Conservation (phyloP, 2,113 vertebrate genomes). For the Heterotilapia buettikoferi region DNA sequence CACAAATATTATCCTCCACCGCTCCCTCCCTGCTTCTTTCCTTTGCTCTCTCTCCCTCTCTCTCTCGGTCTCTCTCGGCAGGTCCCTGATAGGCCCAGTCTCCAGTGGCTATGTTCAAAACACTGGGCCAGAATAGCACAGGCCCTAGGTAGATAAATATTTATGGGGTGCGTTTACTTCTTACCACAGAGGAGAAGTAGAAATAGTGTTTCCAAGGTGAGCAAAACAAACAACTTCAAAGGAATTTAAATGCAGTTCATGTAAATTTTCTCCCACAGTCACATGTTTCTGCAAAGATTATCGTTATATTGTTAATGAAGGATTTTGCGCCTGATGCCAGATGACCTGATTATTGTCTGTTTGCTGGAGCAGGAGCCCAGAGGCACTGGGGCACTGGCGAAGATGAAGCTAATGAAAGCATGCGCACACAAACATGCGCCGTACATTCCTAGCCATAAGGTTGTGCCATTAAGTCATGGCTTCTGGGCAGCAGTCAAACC, state of each 20-base stretch:
- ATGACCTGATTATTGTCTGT: conserved; percentile 62
- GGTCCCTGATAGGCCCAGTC: conserved; percentile 59
- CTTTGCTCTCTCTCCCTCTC: neutral
- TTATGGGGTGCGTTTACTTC: conserved; percentile 65
- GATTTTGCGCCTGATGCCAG: conserved; percentile 23
- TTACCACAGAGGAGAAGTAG: conserved; percentile 56
- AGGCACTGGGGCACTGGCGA: neutral
- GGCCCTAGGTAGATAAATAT: conserved; percentile 69
- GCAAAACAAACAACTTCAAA: conserved; percentile 74
- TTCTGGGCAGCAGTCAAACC: conserved; percentile 6
- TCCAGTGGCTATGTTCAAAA: conserved; percentile 66
- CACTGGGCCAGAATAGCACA: conserved; percentile 61
- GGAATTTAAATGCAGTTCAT: conserved; percentile 64
- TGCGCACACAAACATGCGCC: neutral
- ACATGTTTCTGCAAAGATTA: conserved; percentile 50
- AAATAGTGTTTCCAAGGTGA: conserved; percentile 72
- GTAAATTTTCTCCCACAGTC: conserved; percentile 51
- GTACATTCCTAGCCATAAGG: neutral
- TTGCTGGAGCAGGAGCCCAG: conserved; percentile 16
- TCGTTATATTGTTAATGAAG: conserved; percentile 48
- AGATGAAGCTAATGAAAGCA: neutral
- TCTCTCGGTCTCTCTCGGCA: neutral
- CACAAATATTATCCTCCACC: conserved; percentile 30
- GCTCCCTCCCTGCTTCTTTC: neutral
- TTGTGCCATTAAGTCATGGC: neutral